phyloP scores from a whole-genome alignment of 1,140 invertebrate species.

The Linepithema humile region DNA sequence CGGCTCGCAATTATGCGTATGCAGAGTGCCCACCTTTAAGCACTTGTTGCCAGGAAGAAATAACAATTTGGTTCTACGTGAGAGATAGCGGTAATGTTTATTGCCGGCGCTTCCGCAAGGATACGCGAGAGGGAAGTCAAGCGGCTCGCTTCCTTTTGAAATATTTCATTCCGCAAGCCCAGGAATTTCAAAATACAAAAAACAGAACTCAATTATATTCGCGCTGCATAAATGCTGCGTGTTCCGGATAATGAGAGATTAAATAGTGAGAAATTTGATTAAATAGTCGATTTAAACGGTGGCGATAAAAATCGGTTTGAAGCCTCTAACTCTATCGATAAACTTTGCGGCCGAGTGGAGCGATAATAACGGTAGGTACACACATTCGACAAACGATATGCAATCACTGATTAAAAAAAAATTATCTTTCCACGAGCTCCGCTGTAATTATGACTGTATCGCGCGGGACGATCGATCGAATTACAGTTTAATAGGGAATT shows the following conservation, averaged over 20 bases:
- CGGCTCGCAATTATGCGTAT: background rate
- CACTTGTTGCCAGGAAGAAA: slow-evolving; percentile 69
- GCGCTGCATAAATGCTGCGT: background rate
- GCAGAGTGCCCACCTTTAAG: background rate
- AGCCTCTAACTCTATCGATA: slow-evolving; percentile 55
- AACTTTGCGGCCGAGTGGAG: slow-evolving; percentile 54
- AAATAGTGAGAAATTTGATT: slow-evolving; percentile 39
- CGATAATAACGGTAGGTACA: slow-evolving; percentile 57
- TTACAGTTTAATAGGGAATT: slow-evolving; percentile 57
- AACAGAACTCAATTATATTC: slow-evolving; percentile 8
- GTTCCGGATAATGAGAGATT: slow-evolving; percentile 51
- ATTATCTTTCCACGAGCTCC: slow-evolving; percentile 51
- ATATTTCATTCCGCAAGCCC: slow-evolving; percentile 57
- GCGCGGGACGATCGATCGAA: slow-evolving; percentile 51
- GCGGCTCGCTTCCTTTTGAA: slow-evolving; percentile 49
- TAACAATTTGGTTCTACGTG: slow-evolving; percentile 46
- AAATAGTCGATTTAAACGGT: slow-evolving; percentile 52
- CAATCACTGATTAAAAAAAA: slow-evolving; percentile 57
- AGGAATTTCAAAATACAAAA: slow-evolving; percentile 18
- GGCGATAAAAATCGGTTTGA: slow-evolving; percentile 51
- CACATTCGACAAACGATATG: slow-evolving; percentile 55
- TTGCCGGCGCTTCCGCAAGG: slow-evolving; percentile 50
- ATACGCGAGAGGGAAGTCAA: slow-evolving; percentile 30
- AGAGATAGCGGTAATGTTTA: slow-evolving; percentile 48
- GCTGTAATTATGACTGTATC: slow-evolving; percentile 54